Evolutionary conservation across 2,797 vertebrate genomes (phyloP).

Genomic region (Ataeniobius toweri): DNA sequence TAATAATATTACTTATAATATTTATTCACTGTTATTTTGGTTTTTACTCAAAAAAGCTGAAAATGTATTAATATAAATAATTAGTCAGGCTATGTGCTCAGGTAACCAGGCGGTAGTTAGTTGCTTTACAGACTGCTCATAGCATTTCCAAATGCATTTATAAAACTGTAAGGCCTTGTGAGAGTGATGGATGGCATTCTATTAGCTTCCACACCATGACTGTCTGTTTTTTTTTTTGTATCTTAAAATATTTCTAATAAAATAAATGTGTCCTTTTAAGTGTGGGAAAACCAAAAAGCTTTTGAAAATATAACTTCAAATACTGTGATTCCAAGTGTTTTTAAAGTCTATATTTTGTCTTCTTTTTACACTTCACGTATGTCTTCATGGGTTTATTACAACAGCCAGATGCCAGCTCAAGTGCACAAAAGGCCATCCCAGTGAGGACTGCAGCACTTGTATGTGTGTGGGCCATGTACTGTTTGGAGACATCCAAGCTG

Average conservation of each 20-base stretch:
- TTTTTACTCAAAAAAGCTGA: background rate
- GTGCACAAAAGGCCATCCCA: slow-evolving; percentile 76
- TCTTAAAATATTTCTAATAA: background rate
- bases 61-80: background rate
- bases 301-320: background rate
- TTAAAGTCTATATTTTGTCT: background rate
- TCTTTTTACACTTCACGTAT: slow-evolving; percentile 4
- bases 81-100: too few species aligned
- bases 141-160: background rate
- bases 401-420: slow-evolving; percentile 71
- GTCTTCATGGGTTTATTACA: slow-evolving; percentile 9
- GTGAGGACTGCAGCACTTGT: slow-evolving; percentile 82
- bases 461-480: slow-evolving; percentile 81
- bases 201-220: background rate
- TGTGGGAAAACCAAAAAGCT: background rate
- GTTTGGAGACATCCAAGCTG: slow-evolving; percentile 79
- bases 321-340: background rate
- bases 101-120: background rate
- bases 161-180: background rate
- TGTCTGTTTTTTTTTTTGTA: background rate
- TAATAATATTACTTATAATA: too few species aligned
- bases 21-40: background rate
- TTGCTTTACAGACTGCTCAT: background rate
- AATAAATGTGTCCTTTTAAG: background rate
- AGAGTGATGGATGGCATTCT: background rate